Evolutionary conservation across 2,888 invertebrate species (phyloP).

Genomic region (Drosophila mulleri): DNA sequence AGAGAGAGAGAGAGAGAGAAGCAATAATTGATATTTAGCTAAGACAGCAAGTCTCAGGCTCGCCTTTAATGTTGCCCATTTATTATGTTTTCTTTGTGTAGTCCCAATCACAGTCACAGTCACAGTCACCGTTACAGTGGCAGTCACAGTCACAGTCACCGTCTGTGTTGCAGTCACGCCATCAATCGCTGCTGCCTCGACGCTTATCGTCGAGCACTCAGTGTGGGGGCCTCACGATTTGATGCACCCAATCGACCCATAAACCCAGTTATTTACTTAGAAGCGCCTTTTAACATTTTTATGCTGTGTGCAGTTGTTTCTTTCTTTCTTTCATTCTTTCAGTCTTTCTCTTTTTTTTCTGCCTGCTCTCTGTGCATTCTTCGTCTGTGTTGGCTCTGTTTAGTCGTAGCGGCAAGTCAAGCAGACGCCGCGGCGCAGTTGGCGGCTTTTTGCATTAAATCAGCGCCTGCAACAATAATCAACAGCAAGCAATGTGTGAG

Average conservation of each 20-base stretch:
- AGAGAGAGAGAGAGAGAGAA: not conserved
- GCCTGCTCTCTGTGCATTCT: slow-evolving; percentile 44
- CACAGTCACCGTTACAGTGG: not conserved
- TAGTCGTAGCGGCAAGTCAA: slow-evolving; percentile 52
- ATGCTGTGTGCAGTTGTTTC: slow-evolving; percentile 21
- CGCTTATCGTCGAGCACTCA: slow-evolving; percentile 42
- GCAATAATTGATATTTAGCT: not conserved
- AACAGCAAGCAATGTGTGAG: slow-evolving; percentile 52
- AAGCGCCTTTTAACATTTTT: slow-evolving; percentile 80
- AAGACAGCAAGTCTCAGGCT: not conserved
- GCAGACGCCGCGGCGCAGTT: slow-evolving; percentile 38
- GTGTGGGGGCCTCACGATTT: slow-evolving; percentile 79
- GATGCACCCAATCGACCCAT: slow-evolving; percentile 84
- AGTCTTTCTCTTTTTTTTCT: slow-evolving; percentile 6
- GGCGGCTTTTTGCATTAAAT: slow-evolving; percentile 75
- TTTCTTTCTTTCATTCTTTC: no score
- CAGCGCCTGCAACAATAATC: slow-evolving; percentile 81
- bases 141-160: not conserved
- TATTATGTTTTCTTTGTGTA: not conserved
- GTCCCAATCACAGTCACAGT: not conserved
- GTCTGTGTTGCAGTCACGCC: slow-evolving; percentile 15
- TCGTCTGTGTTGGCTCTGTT: slow-evolving; percentile 42
- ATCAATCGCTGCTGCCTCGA: slow-evolving; percentile 43
- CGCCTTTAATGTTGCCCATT: not conserved
- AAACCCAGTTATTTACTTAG: slow-evolving; percentile 83